Percentiles rank a stretch among this genome's conserved stretches.
Evolutionary conservation across 37 sponge, comb jelly and placozoan genomes (phyloP).

Genomic region (Bolinopsis microptera): DNA sequence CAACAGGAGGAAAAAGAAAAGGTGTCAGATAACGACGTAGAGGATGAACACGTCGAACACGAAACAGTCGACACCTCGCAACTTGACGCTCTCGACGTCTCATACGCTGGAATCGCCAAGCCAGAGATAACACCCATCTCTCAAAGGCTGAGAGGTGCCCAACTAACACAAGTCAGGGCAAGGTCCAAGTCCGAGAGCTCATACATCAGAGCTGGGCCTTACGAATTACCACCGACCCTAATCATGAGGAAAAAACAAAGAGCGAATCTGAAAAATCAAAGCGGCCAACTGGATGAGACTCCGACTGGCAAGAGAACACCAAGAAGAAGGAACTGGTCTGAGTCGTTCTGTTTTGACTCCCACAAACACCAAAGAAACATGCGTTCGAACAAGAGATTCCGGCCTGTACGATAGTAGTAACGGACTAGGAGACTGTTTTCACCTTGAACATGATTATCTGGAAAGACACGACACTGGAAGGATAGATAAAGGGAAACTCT

Average conservation of each 20-base stretch:
- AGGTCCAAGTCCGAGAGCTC: not conserved
- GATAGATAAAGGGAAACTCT: not conserved
- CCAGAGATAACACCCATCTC: not conserved
- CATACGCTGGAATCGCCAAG: not conserved
- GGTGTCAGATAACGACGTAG: not conserved
- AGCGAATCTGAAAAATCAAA: not conserved
- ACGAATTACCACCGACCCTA: not conserved
- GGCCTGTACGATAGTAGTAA: not conserved
- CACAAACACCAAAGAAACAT: not conserved
- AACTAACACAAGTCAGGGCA: no score
- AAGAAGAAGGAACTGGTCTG: not conserved
- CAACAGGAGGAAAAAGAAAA: no score
- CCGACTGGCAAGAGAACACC: not conserved
- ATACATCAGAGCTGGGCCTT: not conserved
- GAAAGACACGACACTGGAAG: not conserved
- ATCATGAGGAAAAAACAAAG: not conserved
- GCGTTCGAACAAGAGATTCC: not conserved
- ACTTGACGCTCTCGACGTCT: not conserved
- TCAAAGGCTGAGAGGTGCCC: not conserved
- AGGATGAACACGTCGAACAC: no score
- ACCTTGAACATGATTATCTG: not conserved
- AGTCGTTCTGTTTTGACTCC: not conserved
- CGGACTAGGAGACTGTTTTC: not conserved
- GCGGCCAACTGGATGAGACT: not conserved
- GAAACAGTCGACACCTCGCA: no score